Conservation (phyloP, 2,113 vertebrate species). For the Xenopus laevis region DNA sequence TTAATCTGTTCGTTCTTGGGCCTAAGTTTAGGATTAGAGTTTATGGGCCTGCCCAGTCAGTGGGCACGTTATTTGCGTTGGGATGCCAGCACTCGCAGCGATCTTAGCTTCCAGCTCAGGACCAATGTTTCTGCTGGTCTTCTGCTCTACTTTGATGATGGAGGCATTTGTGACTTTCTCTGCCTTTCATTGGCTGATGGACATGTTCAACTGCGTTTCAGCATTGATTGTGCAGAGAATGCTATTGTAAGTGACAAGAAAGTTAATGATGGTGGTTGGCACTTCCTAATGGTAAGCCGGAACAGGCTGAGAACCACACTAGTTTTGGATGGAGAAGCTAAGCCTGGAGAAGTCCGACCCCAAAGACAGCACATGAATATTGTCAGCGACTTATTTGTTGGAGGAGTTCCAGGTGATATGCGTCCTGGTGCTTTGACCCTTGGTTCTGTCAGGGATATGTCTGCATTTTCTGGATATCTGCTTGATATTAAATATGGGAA, state of each 20-base stretch:
- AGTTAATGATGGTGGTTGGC: slow-evolving; percentile 90
- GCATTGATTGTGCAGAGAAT: slow-evolving; percentile 90
- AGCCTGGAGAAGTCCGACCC: slow-evolving; percentile 75
- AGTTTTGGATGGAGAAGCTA: slow-evolving; percentile 80
- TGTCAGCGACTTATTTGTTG: slow-evolving; percentile 90
- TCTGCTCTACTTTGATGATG: slow-evolving; percentile 91
- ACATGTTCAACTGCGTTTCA: slow-evolving; percentile 81
- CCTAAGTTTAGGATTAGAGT: slow-evolving; percentile 82
- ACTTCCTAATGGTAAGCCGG: slow-evolving; percentile 85
- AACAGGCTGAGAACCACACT: slow-evolving; percentile 79
- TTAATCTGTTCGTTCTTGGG: slow-evolving; percentile 78
- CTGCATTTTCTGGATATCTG: slow-evolving; percentile 87
- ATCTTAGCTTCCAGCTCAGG: slow-evolving; percentile 94
- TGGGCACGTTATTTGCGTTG: slow-evolving; percentile 95
- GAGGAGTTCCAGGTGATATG: slow-evolving; percentile 86
- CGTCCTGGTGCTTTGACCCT: slow-evolving; percentile 82
- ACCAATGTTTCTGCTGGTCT: slow-evolving; percentile 84
- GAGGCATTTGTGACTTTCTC: slow-evolving; percentile 92
- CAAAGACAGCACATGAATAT: slow-evolving; percentile 92
- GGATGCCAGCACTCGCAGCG: slow-evolving; percentile 88
- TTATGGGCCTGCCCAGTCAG: slow-evolving; percentile 86
- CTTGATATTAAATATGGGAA: slow-evolving; percentile 86
- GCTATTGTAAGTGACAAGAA: slow-evolving; percentile 72
- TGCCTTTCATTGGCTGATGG: slow-evolving; percentile 79
- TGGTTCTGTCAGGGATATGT: slow-evolving; percentile 74